A percentile compares a stretch with the other conserved stretches of the same genome.
Evolutionary conservation across 2,888 invertebrate genomes (phyloP).

Genomic region (Trileptium ribeirensis): DNA sequence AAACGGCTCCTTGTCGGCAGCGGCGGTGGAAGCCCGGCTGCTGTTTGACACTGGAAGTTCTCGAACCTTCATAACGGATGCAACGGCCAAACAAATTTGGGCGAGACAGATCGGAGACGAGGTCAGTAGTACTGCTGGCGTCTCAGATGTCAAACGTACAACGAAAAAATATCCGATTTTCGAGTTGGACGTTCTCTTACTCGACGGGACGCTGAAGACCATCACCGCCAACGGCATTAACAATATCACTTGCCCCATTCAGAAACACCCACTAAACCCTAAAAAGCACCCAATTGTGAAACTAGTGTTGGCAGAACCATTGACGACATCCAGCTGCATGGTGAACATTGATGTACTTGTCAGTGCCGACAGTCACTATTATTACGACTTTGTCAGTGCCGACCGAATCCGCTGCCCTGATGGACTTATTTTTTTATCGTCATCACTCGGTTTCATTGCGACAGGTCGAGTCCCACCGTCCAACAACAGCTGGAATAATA

Average conservation of each 20-base stretch:
- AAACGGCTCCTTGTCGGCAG: not conserved
- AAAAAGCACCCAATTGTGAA: constrained; percentile 12
- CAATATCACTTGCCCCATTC: not conserved
- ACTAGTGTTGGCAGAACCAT: constrained; percentile 3
- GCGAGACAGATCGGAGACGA: not conserved
- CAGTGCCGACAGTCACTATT: constrained; percentile 8
- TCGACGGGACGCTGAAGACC: not conserved
- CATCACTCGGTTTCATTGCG: not conserved
- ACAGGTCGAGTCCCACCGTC: not conserved
- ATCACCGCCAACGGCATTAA: not conserved
- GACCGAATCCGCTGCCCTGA: not conserved
- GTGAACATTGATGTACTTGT: not conserved
- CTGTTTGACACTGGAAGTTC: not conserved
- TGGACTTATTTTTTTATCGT: not conserved
- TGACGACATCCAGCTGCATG: no score
- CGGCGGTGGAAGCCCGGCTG: not conserved
- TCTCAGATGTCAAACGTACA: not conserved
- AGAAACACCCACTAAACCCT: not conserved
- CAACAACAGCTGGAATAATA: not conserved
- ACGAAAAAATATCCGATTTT: not conserved
- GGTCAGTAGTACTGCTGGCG: not conserved
- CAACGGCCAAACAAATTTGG: not conserved
- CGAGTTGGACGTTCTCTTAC: not conserved
- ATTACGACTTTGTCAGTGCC: not conserved
- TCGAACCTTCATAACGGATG: not conserved